A percentile compares a stretch with the other conserved stretches of the same genome.
Conservation (phyloP, 1,140 invertebrate species). For the Dendroctonus valens region DNA sequence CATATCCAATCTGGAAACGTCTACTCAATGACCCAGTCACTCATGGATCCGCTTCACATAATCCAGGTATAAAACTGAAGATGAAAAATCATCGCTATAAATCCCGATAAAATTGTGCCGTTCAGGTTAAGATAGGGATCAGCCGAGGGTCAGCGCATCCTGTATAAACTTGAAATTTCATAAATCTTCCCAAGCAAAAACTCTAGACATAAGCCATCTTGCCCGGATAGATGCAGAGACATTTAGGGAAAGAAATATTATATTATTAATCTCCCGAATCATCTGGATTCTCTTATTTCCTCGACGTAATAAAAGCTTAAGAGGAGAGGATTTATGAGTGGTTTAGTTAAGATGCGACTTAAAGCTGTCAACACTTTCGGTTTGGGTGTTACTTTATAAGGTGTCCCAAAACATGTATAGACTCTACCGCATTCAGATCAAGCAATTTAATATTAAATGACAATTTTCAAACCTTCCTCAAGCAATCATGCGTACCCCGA, state of each 20-base stretch:
- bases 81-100: slow-evolving; percentile 7
- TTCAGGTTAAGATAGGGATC: slow-evolving; percentile 20
- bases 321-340: slow-evolving; percentile 26
- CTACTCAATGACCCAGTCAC: too few relatives aligned
- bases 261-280: slow-evolving; percentile 35
- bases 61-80: too few relatives aligned
- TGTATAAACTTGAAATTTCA: slow-evolving; percentile 30
- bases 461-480: too few relatives aligned
- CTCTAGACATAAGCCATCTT: slow-evolving; percentile 34
- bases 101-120: slow-evolving; percentile 27
- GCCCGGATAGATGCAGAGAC: slow-evolving; percentile 33
- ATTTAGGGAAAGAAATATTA: slow-evolving; percentile 35
- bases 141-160: slow-evolving; percentile 24
- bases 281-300: slow-evolving; percentile 29
- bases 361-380: slow-evolving; percentile 11
- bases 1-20: too few relatives aligned
- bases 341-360: slow-evolving; percentile 15
- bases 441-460: too few relatives aligned
- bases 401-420: too few relatives aligned
- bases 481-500: too few relatives aligned
- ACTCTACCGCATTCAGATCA: too few relatives aligned
- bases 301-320: slow-evolving; percentile 25
- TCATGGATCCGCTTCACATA: too few relatives aligned
- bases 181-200: slow-evolving; percentile 32
- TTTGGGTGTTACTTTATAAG: not conserved